Conservation (phyloP, 2,797 vertebrate species). For the Pseudochirops cupreus region DNA sequence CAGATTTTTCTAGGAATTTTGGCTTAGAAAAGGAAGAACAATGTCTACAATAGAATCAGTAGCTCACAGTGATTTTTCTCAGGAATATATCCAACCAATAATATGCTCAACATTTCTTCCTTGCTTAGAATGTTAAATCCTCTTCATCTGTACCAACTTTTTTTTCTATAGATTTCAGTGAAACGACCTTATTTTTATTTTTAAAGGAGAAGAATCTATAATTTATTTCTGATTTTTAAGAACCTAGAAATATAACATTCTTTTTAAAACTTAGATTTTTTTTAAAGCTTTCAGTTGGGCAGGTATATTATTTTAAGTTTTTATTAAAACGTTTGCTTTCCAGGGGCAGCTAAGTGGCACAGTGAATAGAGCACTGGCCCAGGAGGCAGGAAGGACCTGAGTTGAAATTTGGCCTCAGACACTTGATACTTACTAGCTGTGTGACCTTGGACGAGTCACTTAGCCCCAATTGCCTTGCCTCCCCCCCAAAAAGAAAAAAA, state of each 20-base stretch:
- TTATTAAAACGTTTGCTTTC: background rate
- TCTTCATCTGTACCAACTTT: conserved; percentile 18
- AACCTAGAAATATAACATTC: conserved; percentile 22
- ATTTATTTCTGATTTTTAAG: conserved; percentile 26
- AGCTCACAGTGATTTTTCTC: background rate
- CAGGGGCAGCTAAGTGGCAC: no score
- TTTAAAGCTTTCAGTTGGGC: background rate
- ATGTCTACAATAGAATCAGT: background rate
- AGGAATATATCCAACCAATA: background rate
- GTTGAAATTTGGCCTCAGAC: no score
- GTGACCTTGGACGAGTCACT: no score
- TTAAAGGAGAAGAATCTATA: background rate
- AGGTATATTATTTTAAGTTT: background rate
- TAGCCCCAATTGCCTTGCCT: no score
- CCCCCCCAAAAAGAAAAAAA: no score
- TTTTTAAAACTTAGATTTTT: background rate
- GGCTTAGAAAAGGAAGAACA: background rate
- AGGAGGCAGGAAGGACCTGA: no score
- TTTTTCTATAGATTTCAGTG: background rate
- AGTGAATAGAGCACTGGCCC: no score
- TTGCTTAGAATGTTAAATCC: conserved; percentile 27
- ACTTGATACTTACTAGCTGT: no score
- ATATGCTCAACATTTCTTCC: background rate
- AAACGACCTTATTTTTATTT: background rate
- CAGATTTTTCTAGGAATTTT: background rate